Conservation (phyloP, 2,888 invertebrate genomes). For the Trimorus sp. region DNA sequence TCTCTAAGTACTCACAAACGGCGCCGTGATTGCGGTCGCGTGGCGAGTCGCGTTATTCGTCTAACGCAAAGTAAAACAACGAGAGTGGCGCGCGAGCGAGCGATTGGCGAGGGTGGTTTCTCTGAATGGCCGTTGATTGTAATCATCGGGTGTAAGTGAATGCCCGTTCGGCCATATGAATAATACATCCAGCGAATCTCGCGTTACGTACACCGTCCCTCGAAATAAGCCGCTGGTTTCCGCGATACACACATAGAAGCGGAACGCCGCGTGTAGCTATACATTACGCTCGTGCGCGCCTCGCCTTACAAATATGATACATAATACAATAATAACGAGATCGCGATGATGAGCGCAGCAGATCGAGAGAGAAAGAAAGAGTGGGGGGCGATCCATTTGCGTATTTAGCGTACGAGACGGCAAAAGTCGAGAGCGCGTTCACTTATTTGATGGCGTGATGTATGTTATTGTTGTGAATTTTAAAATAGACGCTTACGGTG, state of each 20-base stretch:
- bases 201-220: constrained; percentile 52
- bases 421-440: constrained; percentile 25
- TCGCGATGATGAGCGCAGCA: constrained; percentile 51
- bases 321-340: constrained; percentile 65
- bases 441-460: constrained; percentile 25
- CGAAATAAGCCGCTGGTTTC: constrained; percentile 60
- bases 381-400: constrained; percentile 21
- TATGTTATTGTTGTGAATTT: constrained; percentile 29
- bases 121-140: constrained; percentile 81
- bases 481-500: constrained; percentile 14
- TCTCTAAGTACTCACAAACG: constrained; percentile 78
- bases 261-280: constrained; percentile 12
- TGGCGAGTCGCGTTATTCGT: constrained; percentile 78
- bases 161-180: constrained; percentile 73
- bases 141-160: constrained; percentile 81
- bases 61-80: constrained; percentile 77
- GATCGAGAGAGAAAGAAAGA: constrained; percentile 21
- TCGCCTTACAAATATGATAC: constrained; percentile 62
- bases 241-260: constrained; percentile 40
- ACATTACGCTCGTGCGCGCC: constrained; percentile 57
- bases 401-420: constrained; percentile 21
- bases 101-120: constrained; percentile 76
- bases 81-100: constrained; percentile 62
- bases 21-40: constrained; percentile 80
- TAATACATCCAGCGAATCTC: constrained; percentile 62